Base-by-base conservation (phyloP, 1,140 invertebrate species). In the Pachyrhynchus sulphureomaculatus region DNA sequence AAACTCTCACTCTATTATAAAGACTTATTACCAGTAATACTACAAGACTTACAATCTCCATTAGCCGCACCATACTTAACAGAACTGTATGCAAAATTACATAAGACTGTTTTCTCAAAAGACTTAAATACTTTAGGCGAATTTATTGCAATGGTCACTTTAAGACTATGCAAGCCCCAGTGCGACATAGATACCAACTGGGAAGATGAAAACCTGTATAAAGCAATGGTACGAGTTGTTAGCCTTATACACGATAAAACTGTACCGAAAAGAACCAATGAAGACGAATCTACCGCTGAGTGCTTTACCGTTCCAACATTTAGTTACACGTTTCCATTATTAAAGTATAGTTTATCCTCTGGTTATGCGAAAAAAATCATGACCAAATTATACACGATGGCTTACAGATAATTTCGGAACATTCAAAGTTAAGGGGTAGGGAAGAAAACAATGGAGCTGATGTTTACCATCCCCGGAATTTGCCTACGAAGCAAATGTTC, bases 401-500 rank as follows among this genome's bases (percentile, higher is more conserved):
- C 4, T 75, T 93, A 23, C 81, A 88, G 60, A 80, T 94, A 24
- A 86, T 93, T 10, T 81, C 84, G 32, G 82, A 84, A 37, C 89
- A 93, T 76, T 83, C 86, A 0, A 82, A 87, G 67, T 80, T 87
- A 53, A 81, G 86, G 58, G 80, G 79, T 1, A 74, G 73, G 32
- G 64, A 72, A 5, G 52, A 59, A 13, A 64, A 69, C 8, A 75
- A 80, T 53, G 65, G 76, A 0, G 77, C 79, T 24, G 83, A 87
- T 63, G 72, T 83, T 37, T 81, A 84, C 48, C 84, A 92, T 78
- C 93, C 93, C 0, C 78, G 82, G 47, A 83, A 90, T 36, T 79
- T 96, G 60, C 94, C 95, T 2, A 80, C 88, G 39, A 83, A 85
- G 68, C 85, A 92, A 57, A 89, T 97, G 81, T 87, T 95, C 66